phyloP scores from a whole-genome alignment of 2,113 vertebrate species.

The Malaclemys terrapin region DNA sequence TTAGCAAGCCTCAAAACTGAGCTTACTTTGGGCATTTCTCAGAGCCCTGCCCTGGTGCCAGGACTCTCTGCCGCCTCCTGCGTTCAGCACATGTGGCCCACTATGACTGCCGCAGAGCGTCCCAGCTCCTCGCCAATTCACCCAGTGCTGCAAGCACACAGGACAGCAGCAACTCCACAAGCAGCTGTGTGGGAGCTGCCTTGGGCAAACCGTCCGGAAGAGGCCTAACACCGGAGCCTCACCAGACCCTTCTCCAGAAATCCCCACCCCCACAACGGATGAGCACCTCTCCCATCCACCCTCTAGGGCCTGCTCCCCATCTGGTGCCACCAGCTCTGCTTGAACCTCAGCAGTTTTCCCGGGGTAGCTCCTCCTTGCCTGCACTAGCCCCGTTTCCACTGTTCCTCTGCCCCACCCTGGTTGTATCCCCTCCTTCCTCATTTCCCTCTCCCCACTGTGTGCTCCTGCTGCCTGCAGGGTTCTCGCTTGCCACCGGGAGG shows the following conservation, averaged over 20 bases:
- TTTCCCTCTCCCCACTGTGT: not conserved
- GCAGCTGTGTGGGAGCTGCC: not conserved
- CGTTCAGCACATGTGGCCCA: not conserved
- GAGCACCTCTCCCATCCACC: not conserved
- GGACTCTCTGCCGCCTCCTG: not conserved
- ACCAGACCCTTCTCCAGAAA: not conserved
- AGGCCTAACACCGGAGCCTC: not conserved
- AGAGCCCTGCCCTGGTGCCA: not conserved
- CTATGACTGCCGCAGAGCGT: not conserved
- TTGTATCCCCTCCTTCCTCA: not conserved
- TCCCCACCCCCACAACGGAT: not conserved
- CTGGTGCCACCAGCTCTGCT: not conserved
- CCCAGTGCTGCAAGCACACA: not conserved
- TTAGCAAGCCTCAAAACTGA: not conserved
- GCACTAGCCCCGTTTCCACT: not conserved
- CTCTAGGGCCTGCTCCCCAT: not conserved
- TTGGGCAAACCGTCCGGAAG: not conserved
- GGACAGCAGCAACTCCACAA: not conserved
- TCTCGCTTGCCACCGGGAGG: not conserved
- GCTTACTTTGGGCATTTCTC: not conserved
- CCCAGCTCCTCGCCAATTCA: not conserved
- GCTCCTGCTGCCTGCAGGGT: not conserved
- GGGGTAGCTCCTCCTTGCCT: not conserved
- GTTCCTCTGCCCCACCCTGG: not conserved
- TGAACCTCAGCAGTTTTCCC: not conserved